These are phyloP conservation scores for Smutsia gigantea DNA, from an alignment of 2,797 vertebrate species.

Conservation along the genomic window DNA sequence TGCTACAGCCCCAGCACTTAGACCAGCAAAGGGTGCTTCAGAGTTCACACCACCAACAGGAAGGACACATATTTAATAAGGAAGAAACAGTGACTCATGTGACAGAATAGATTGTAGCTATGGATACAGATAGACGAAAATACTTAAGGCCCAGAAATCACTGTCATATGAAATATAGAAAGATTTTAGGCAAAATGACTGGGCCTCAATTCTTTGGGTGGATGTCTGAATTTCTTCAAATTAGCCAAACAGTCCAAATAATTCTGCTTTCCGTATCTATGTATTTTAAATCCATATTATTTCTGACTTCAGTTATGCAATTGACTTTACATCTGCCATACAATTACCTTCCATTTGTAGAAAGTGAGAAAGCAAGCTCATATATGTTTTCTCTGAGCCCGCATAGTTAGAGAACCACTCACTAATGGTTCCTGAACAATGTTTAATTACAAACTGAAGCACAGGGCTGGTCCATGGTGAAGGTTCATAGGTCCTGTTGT, in stretches of 20 bases:
- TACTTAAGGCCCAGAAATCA: background rate
- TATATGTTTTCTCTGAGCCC: background rate
- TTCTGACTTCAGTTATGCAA: constrained; percentile 18
- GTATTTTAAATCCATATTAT: background rate
- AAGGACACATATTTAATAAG: background rate
- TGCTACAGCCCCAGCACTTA: background rate
- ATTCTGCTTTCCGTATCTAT: background rate
- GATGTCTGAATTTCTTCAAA: constrained; percentile 32
- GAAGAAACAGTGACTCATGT: background rate
- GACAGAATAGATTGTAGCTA: background rate
- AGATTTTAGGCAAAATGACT: background rate
- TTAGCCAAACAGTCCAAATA: background rate
- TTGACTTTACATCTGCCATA: background rate
- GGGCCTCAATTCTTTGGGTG: background rate
- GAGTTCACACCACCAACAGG: background rate
- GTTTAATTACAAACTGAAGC: background rate
- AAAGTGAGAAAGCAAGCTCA: background rate
- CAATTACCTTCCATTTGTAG: background rate
- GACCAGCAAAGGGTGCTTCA: background rate
- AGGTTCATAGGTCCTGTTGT: background rate
- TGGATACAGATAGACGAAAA: background rate
- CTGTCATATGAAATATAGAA: constrained; percentile 24
- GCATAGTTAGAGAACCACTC: background rate
- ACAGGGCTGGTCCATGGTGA: background rate
- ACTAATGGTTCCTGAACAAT: background rate